These are phyloP conservation scores for zebrafish (Danio rerio) DNA, from an alignment of 2,113 vertebrate genomes.

Conservation along the genomic window DNA sequence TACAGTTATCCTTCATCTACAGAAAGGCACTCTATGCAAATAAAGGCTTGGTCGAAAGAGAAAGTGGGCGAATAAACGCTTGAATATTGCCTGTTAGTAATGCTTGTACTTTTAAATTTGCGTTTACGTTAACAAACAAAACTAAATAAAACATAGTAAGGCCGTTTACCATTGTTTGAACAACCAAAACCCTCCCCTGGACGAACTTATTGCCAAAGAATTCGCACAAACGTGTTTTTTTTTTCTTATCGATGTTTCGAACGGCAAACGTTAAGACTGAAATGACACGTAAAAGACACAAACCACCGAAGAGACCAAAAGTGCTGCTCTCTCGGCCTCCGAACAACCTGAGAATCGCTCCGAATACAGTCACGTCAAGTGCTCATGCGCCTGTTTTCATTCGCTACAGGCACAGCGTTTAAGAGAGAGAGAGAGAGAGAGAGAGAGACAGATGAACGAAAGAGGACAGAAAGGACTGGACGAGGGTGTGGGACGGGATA, in stretches of 20 bases:
- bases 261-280: background rate
- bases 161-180: slow-evolving; percentile 86
- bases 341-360: slow-evolving; percentile 29
- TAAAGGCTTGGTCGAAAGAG: slow-evolving; percentile 63
- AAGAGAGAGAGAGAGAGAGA: background rate
- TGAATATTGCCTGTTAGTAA: background rate
- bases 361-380: slow-evolving; percentile 44
- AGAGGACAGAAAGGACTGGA: too few species aligned
- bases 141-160: background rate
- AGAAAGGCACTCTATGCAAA: slow-evolving; percentile 77
- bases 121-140: background rate
- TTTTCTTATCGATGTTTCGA: background rate
- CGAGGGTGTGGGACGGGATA: too few species aligned
- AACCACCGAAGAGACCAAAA: slow-evolving; percentile 50
- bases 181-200: slow-evolving; percentile 74
- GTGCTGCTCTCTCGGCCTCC: slow-evolving; percentile 16
- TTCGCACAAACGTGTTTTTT: slow-evolving; percentile 77
- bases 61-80: background rate
- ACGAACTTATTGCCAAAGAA: slow-evolving; percentile 79
- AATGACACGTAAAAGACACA: slow-evolving; percentile 36
- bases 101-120: background rate
- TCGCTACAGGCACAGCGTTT: slow-evolving; percentile 9
- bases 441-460: background rate
- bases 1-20: slow-evolving; percentile 35
- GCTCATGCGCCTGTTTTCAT: slow-evolving; percentile 5